Percentiles rank a stretch among this genome's conserved stretches.
phyloP scores from a whole-genome alignment of 2,113 vertebrate genomes.

The Coptodon bakossiorum region DNA sequence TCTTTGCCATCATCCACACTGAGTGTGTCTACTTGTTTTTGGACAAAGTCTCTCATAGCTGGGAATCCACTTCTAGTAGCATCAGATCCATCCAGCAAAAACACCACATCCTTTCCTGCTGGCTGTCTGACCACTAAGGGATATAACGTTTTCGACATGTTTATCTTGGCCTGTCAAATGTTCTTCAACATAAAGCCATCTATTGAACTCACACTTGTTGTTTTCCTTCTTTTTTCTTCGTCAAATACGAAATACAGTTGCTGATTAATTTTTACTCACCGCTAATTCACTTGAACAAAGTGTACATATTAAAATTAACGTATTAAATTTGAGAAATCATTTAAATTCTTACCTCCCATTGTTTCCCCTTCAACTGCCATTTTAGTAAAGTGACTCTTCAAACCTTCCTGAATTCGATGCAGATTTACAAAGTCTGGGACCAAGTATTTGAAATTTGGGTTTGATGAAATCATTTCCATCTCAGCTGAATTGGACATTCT shows the following conservation, averaged over 20 bases:
- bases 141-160: neutral
- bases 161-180: neutral
- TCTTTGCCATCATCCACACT: conserved; percentile 46
- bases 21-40: conserved; percentile 32
- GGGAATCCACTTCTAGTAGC: neutral
- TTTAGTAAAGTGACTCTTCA: conserved; percentile 34
- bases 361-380: neutral
- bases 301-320: neutral
- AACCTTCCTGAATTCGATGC: conserved; percentile 32
- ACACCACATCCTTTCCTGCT: conserved; percentile 22
- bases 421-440: conserved; percentile 61
- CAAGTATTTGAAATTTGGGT: conserved; percentile 40
- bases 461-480: conserved; percentile 54
- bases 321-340: neutral
- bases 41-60: conserved; percentile 27
- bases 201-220: neutral
- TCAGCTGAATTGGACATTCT: conserved; percentile 46
- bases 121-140: neutral
- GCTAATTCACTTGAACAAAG: neutral
- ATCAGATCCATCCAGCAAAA: conserved; percentile 61
- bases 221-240: neutral
- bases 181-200: neutral
- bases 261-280: neutral
- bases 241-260: neutral
- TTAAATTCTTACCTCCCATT: conserved; percentile 38